Conservation (phyloP, 2,113 vertebrate genomes). For the Platysternon megacephalum region DNA sequence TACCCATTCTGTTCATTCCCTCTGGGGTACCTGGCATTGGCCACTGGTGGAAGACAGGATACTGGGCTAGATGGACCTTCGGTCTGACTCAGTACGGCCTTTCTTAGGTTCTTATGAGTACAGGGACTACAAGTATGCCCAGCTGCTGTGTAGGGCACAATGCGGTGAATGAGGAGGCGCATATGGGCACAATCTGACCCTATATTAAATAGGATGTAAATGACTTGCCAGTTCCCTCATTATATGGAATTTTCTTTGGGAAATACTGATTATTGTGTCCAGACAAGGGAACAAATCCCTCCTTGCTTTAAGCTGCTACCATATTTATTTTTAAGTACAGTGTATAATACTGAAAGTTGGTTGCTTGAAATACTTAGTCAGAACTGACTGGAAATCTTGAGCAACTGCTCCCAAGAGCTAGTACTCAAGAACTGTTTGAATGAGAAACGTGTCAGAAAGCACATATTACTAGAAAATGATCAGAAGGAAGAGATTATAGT, state of each 20-base stretch:
- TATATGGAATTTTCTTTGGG: neutral
- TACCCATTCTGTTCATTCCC: too few relatives aligned
- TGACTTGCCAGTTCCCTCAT: neutral
- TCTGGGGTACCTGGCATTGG: too few relatives aligned
- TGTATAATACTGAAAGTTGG: neutral
- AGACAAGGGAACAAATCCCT: neutral
- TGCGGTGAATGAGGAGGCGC: neutral
- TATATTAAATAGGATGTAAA: neutral
- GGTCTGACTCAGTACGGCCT: too few relatives aligned
- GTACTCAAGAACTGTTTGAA: neutral
- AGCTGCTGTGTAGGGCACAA: accelerated
- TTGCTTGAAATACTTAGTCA: neutral
- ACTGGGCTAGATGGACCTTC: too few relatives aligned
- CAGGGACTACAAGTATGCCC: too few relatives aligned
- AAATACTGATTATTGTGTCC: neutral
- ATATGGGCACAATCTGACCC: neutral
- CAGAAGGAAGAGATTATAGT: neutral
- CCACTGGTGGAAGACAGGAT: too few relatives aligned
- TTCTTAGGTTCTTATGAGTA: neutral
- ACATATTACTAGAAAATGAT: neutral
- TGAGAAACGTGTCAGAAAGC: neutral
- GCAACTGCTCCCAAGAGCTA: neutral
- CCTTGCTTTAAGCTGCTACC: neutral
- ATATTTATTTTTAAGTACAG: neutral
- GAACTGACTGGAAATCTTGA: neutral